Evolutionary conservation across 2,888 invertebrate genomes (phyloP).

Genomic region (Dilophus febrilis): DNA sequence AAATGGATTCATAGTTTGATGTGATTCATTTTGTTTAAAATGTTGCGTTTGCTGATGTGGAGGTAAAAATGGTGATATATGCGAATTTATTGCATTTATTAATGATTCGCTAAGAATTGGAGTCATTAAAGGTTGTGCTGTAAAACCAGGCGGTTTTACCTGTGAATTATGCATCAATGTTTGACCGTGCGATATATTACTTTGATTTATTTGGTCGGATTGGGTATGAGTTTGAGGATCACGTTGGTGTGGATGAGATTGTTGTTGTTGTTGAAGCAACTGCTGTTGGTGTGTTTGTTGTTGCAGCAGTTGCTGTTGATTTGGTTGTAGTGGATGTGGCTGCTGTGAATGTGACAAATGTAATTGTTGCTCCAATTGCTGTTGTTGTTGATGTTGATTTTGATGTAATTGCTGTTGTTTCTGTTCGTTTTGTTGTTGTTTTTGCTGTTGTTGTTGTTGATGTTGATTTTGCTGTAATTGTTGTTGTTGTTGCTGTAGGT

Average conservation of each 20-base stretch:
- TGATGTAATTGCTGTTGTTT: constrained; percentile 6
- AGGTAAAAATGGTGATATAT: too few relatives aligned
- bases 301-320: too few relatives aligned
- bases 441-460: constrained; percentile 12
- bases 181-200: background rate
- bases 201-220: constrained; percentile 8
- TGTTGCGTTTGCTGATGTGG: too few relatives aligned
- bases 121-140: background rate
- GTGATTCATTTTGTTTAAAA: too few relatives aligned
- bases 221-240: background rate
- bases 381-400: constrained; percentile 1
- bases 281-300: too few relatives aligned
- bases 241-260: constrained; percentile 10
- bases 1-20: too few relatives aligned
- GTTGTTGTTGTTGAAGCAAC: constrained; percentile 4
- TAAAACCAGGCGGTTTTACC: background rate
- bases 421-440: constrained; percentile 10
- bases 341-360: too few relatives aligned
- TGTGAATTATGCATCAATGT: too few relatives aligned
- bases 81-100: too few relatives aligned
- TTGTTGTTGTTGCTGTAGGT: constrained; percentile 17
- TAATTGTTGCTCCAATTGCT: background rate
- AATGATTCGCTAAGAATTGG: too few relatives aligned
- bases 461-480: constrained; percentile 12
- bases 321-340: too few relatives aligned